Percentiles rank a stretch among this genome's conserved stretches.
These are phyloP conservation scores for Girardinichthys multiradiatus DNA, from an alignment of 2,113 vertebrate genomes.

Conservation along the genomic window DNA sequence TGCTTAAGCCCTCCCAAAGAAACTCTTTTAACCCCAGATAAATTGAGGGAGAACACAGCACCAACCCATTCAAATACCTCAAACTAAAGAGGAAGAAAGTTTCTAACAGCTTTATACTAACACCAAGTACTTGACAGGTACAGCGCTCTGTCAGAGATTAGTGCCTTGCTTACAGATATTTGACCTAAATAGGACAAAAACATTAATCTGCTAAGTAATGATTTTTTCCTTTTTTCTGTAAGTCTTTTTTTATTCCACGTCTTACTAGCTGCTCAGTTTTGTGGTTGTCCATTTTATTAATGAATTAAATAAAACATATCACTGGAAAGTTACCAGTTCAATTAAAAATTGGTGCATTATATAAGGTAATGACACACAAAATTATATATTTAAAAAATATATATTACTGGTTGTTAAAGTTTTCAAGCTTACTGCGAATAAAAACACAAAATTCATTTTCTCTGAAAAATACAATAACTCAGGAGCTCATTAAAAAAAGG, in stretches of 20 bases:
- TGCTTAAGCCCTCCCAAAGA: constrained; percentile 19
- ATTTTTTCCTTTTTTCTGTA: neutral
- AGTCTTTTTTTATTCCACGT: neutral
- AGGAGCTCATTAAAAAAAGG: too few species aligned
- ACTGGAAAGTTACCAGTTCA: too few species aligned
- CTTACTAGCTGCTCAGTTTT: neutral
- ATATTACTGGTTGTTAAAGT: too few species aligned
- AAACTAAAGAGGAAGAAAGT: constrained; percentile 10
- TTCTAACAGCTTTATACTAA: constrained; percentile 5
- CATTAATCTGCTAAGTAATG: neutral
- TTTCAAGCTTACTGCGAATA: too few species aligned
- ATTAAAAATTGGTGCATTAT: too few species aligned
- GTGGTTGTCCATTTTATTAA: too few species aligned
- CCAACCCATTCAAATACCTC: neutral
- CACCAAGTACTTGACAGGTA: constrained; percentile 7
- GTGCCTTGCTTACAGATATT: constrained; percentile 3
- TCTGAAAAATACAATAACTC: too few species aligned
- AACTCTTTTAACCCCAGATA: constrained; percentile 28
- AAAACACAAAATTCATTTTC: too few species aligned
- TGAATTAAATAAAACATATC: too few species aligned
- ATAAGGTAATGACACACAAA: too few species aligned
- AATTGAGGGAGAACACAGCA: neutral
- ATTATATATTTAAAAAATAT: too few species aligned
- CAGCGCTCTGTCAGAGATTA: constrained; percentile 11
- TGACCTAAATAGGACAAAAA: constrained; percentile 15